Base-by-base conservation (phyloP, 2,888 invertebrate species). In the Cataglyphis albicans region DNA sequence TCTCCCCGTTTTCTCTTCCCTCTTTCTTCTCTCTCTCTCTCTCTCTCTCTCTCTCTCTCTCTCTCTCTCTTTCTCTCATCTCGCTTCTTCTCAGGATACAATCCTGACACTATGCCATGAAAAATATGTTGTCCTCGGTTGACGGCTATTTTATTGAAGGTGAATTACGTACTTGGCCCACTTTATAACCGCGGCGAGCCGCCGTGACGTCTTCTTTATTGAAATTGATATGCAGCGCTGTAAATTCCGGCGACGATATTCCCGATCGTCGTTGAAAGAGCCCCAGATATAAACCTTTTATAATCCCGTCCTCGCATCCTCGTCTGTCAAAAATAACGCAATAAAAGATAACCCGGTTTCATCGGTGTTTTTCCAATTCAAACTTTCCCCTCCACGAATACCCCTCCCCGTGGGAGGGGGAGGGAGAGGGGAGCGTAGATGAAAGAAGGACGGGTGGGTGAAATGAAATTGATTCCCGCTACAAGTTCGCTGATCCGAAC, bases 71-170 rank as follows among this genome's bases (percentile, higher is more conserved):
- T 2, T 21, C 21, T 21, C 21, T 29, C 29, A 4, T 41, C 29
- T 15, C 29, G 29, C 41, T 12, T 3, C 32, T 32, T 12, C 21
- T 29, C 35, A 4, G 15, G 32, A 32, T 44, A 41, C 21, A 18
- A 21, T n/a, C 12, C 25, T 18, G 35, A 52, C 41, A 18, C 67
- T 44, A 48, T 10, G 59, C 59, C 44, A 59, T 80, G 72, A 70
- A 72, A 80, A 80, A 80, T 80, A 80, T 80, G 78, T 70, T 78
- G n/a, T 61, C 21, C 78, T n/a, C 72, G 59, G 44, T 72, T 80
- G 78, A 80, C 78, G 59, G 72, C 48, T 80, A 80, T 80, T 80
- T 80, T 80, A 80, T 80, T 59, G 59, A 59, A 72, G 44, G 59
- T 68, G 78, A 80, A 80, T 80, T 80, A 80, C 78, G 44, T 80